Percentiles rank a stretch among this genome's conserved stretches.
phyloP scores from a whole-genome alignment of 2,113 vertebrate species.

The Azemiops feae region DNA sequence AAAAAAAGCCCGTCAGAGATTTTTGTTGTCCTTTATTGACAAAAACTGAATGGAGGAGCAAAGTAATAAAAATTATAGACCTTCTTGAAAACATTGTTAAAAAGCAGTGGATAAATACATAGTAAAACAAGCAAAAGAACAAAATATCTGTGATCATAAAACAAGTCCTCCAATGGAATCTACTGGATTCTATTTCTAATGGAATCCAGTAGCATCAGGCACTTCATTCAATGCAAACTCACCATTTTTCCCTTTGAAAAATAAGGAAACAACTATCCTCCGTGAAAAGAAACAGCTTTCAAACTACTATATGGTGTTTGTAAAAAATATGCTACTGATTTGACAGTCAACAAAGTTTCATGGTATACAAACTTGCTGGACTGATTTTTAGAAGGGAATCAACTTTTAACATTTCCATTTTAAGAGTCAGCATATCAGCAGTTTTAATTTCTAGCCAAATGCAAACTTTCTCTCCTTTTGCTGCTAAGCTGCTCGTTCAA shows the following conservation, averaged over 20 bases:
- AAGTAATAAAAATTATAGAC: neutral
- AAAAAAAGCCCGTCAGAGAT: neutral
- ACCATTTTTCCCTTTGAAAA: neutral
- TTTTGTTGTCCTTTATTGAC: neutral
- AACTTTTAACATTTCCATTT: conserved; percentile 2
- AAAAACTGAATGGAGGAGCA: neutral
- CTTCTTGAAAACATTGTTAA: neutral
- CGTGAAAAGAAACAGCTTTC: neutral
- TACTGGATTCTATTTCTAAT: neutral
- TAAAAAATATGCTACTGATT: neutral
- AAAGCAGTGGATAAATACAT: neutral
- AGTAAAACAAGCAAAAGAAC: neutral
- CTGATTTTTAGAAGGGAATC: neutral
- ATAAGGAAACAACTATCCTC: neutral
- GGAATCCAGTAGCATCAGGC: neutral
- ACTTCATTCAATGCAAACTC: neutral
- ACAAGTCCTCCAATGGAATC: neutral
- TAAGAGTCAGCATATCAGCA: neutral
- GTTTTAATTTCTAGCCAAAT: neutral
- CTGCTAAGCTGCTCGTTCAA: neutral
- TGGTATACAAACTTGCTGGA: neutral
- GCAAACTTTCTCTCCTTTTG: neutral
- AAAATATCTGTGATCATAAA: neutral
- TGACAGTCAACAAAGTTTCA: neutral
- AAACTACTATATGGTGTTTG: neutral